phyloP scores from a whole-genome alignment of 2,113 vertebrate species.

The Pteronura brasiliensis region DNA sequence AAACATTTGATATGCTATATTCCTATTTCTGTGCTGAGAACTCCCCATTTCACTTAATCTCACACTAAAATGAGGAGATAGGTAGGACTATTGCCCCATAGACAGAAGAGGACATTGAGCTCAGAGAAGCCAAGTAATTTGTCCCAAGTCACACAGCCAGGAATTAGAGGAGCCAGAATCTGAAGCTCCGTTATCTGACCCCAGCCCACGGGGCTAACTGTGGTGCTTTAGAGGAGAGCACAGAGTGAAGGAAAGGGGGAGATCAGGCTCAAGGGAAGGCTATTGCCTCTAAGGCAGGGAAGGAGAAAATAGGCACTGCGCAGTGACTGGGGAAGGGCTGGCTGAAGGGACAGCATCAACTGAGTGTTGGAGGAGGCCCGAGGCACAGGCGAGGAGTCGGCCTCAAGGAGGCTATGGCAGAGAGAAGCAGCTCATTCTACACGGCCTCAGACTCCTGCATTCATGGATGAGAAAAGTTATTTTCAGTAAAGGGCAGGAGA shows the following conservation, averaged over 20 bases:
- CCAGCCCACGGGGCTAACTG: neutral
- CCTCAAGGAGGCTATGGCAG: neutral
- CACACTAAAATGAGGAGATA: neutral
- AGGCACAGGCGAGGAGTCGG: neutral
- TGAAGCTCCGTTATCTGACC: neutral
- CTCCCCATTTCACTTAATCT: neutral
- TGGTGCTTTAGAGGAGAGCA: neutral
- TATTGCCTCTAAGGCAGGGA: neutral
- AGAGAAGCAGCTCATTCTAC: neutral
- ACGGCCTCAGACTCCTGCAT: neutral
- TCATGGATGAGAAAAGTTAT: neutral
- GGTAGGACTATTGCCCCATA: neutral
- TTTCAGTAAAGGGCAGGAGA: neutral
- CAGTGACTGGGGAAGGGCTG: neutral
- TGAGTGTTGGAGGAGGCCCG: neutral
- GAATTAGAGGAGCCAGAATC: neutral
- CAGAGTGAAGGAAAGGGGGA: neutral
- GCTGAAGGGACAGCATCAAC: neutral
- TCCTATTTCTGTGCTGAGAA: neutral
- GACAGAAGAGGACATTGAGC: neutral
- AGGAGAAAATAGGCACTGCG: neutral
- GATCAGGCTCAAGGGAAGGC: neutral
- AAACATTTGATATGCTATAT: neutral
- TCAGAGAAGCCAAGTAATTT: neutral
- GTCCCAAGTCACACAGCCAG: neutral